Conservation (phyloP, 1,140 invertebrate species). For the Holotrichia oblita region DNA sequence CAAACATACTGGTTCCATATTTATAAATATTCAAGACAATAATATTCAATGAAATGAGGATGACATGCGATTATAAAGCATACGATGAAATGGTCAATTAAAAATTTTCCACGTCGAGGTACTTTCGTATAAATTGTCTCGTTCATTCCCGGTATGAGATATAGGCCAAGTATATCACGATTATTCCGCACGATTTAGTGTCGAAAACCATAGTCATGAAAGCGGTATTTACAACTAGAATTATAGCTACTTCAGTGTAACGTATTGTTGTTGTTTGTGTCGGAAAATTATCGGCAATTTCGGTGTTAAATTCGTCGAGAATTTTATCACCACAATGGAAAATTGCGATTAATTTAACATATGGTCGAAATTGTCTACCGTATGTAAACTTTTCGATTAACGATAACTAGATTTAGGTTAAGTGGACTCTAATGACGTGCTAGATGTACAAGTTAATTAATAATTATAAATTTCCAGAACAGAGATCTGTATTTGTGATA, state of each 20-base stretch:
- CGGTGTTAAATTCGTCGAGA: neutral
- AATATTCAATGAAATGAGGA: conserved; percentile 26
- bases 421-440: neutral
- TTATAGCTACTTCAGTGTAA: neutral
- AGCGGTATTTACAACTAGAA: neutral
- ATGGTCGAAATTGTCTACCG: no score
- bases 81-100: conserved; percentile 29
- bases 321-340: neutral
- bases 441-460: neutral
- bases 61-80: neutral
- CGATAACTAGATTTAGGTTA: neutral
- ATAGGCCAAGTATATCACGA: conserved; percentile 28
- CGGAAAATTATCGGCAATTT: neutral
- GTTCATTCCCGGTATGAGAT: conserved; percentile 19
- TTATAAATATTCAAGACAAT: conserved; percentile 23
- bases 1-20: neutral
- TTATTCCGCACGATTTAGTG: neutral
- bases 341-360: no score
- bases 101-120: conserved; percentile 17
- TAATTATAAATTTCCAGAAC: neutral
- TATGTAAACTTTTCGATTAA: neutral
- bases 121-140: conserved; percentile 4
- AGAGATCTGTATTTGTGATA: no score
- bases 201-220: neutral
- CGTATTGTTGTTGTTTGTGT: neutral